phyloP scores from a whole-genome alignment of 2,888 invertebrate species.

The Microplitis deprimator region DNA sequence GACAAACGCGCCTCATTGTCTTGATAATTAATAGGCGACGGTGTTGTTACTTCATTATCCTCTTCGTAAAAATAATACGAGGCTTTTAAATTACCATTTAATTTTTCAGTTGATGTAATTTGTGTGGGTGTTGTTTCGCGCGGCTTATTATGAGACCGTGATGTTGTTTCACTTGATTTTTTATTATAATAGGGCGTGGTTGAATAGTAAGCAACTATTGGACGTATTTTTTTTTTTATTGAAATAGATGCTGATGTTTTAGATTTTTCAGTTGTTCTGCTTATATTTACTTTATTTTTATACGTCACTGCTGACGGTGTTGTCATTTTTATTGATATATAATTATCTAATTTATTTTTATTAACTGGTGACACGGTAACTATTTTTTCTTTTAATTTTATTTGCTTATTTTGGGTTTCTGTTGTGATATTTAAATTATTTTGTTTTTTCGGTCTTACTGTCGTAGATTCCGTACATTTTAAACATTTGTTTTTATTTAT shows the following conservation, averaged over 20 bases:
- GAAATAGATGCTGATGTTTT: neutral
- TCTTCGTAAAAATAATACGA: conserved; percentile 82
- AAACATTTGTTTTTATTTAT: conserved; percentile 43
- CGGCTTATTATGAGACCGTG: conserved; percentile 58
- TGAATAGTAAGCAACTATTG: conserved; percentile 77
- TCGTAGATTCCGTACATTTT: conserved; percentile 61
- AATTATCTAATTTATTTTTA: conserved; percentile 46
- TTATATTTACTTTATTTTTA: neutral
- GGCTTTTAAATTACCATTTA: conserved; percentile 64
- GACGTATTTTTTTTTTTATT: conserved; percentile 75
- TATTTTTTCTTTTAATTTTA: neutral
- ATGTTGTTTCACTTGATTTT: conserved; percentile 64
- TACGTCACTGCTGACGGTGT: neutral
- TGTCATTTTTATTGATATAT: neutral
- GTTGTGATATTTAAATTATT: conserved; percentile 55
- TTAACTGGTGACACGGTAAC: conserved; percentile 6
- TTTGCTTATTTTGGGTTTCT: neutral
- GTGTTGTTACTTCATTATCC: conserved; percentile 60
- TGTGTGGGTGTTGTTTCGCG: conserved; percentile 62
- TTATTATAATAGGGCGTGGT: conserved; percentile 49
- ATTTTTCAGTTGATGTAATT: conserved; percentile 51
- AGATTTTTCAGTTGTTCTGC: neutral
- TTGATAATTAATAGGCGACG: conserved; percentile 57
- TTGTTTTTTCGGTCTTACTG: conserved; percentile 47
- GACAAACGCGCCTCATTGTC: conserved; percentile 58